Conservation (phyloP, 2,113 vertebrate species). For the Electrona antarctica region DNA sequence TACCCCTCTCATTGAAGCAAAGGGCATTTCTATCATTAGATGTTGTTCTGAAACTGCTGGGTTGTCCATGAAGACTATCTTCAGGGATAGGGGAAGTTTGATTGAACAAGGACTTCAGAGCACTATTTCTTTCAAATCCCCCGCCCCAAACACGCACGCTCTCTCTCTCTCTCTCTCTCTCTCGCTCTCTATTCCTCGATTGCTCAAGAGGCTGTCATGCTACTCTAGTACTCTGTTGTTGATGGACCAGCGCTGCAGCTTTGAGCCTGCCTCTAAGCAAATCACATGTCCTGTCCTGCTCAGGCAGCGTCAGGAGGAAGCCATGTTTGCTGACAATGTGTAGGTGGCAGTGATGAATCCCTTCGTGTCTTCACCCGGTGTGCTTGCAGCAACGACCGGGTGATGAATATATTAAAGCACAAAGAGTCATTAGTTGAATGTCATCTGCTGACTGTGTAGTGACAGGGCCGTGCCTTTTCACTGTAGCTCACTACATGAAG, state of each 20-base stretch:
- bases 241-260: conserved; percentile 24
- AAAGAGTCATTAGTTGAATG: conserved; percentile 71
- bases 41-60: conserved; percentile 28
- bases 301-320: neutral
- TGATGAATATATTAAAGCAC: conserved; percentile 61
- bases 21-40: conserved; percentile 41
- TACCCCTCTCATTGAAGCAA: conserved; percentile 15
- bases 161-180: too few relatives aligned
- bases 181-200: conserved; percentile 23
- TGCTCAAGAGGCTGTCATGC: conserved; percentile 16
- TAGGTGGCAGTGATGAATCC: conserved; percentile 33
- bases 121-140: conserved; percentile 25
- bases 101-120: conserved; percentile 32
- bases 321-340: conserved; percentile 39
- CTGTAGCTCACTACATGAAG: conserved; percentile 56
- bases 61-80: conserved; percentile 28
- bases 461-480: conserved; percentile 50
- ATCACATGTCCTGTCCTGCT: conserved; percentile 15
- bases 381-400: conserved; percentile 62
- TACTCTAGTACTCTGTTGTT: conserved; percentile 21
- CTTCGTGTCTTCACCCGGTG: conserved; percentile 39
- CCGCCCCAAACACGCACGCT: neutral
- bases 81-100: conserved; percentile 38
- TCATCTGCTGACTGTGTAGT: conserved; percentile 56
- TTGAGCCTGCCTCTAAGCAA: conserved; percentile 25